Conservation (phyloP, 2,797 vertebrate species). For the Coluber constrictor region DNA sequence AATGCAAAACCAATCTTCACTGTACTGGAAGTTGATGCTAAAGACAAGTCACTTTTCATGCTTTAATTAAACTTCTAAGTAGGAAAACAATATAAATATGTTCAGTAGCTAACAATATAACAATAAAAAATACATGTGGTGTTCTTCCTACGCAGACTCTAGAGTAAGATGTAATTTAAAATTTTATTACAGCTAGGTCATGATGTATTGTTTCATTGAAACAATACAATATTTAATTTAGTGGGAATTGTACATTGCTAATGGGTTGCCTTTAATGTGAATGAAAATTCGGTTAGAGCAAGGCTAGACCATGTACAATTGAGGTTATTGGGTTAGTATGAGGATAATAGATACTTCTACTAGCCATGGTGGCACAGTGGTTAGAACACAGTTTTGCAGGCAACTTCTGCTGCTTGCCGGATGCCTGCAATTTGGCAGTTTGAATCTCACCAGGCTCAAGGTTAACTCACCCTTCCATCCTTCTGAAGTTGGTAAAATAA, state of each 20-base stretch:
- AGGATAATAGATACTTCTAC: background rate
- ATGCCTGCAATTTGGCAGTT: too few species aligned
- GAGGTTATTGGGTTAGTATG: background rate
- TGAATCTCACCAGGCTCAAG: too few species aligned
- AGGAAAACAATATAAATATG: background rate
- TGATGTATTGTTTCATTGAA: background rate
- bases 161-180: background rate
- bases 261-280: background rate
- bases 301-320: background rate
- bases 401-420: too few species aligned
- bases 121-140: background rate
- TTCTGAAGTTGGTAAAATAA: too few species aligned
- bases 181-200: background rate
- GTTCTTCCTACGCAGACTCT: background rate
- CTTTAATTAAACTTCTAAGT: background rate
- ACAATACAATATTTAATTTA: background rate
- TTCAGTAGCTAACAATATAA: background rate
- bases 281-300: background rate
- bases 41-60: background rate
- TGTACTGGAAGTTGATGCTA: background rate
- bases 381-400: too few species aligned
- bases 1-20: background rate
- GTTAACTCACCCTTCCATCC: too few species aligned
- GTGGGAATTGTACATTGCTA: background rate
- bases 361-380: too few species aligned